Percentiles rank a stretch among this genome's conserved stretches.
Evolutionary conservation across 2,888 invertebrate genomes (phyloP).

Genomic region (Drosophila colorata): DNA sequence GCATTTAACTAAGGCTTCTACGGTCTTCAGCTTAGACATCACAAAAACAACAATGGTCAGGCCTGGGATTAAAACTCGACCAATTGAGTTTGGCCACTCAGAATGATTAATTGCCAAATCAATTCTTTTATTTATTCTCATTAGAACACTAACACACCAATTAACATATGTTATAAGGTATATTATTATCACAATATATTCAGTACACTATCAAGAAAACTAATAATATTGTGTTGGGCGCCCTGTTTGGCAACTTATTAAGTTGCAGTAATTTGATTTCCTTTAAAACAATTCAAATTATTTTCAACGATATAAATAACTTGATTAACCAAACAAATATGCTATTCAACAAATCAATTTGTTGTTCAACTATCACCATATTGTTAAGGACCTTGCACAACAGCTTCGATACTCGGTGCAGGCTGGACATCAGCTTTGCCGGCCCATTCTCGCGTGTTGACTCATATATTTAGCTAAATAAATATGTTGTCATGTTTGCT

Average conservation of each 20-base stretch:
- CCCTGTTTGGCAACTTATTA: not conserved
- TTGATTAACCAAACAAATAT: constrained; percentile 20
- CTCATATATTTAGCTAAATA: constrained; percentile 49
- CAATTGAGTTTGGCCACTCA: no score
- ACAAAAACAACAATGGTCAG: no score
- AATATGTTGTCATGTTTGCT: constrained; percentile 58
- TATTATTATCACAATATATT: not conserved
- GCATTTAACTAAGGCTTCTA: no score
- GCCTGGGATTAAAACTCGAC: no score
- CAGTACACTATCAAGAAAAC: not conserved
- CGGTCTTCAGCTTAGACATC: no score
- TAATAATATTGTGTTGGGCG: not conserved
- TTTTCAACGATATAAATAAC: constrained; percentile 31
- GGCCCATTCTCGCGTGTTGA: constrained; percentile 3
- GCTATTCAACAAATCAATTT: constrained; percentile 34
- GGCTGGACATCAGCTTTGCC: not conserved
- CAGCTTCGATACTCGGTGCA: not conserved
- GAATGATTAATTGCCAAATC: no score
- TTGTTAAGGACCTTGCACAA: constrained; percentile 1
- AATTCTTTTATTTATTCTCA: no score
- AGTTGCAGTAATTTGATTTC: not conserved
- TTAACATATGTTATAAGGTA: not conserved
- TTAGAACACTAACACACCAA: no score
- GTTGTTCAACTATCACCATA: constrained; percentile 16
- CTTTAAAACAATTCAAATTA: not conserved